Evolutionary conservation across 2,888 invertebrate species (phyloP), one percentile per base, ranked within the genome.

Genomic region (Schizaphis graminum): DNA sequence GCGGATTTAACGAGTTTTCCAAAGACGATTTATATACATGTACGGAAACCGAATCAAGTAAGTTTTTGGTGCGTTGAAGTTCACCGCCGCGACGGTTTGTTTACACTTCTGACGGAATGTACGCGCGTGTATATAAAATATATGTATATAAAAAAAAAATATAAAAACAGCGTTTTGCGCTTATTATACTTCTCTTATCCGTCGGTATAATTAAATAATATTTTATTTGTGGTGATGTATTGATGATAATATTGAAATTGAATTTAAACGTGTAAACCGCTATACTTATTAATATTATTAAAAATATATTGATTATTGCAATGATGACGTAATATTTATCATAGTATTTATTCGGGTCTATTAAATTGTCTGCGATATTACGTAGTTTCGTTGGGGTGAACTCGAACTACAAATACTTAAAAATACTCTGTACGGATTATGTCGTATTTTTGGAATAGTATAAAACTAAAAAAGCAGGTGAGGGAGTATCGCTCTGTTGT

Each of bases 1-100:
- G 44, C 41, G 67, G 28, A 77, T 91, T 91, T 91, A 49, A 90
- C 90, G 67, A 91, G 67, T 91, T 91, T 91, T 91, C 67, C 49
- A 77, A 47, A 77, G 67, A 91, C 77, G 77, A 67, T 89, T 89
- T 67, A 67, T 67, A 89, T 24, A 61, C n/a, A 21, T 35, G 57
- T 11, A 44, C 28, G 16, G 28, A 41, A 53, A 56, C 56, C 56
- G 56, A 84, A 91, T 85, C 84, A 44, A 56, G 91, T 67, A 90
- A 90, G 67, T 85, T 85, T 91, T 21, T 84, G 26, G 77, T 35
- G 26, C 41, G 28, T n/a, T 44, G 41, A 56, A 91, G 56, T 91
- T 91, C 53, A 53, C 53, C 77, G n/a, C 13, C 3, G n/a, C 41
- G 1, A 7, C 10, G 85, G 44, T 91, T 91, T 84, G 91, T 91